Base-by-base conservation (phyloP, 2,888 invertebrate species). In the Ormyrus pomaceus region DNA sequence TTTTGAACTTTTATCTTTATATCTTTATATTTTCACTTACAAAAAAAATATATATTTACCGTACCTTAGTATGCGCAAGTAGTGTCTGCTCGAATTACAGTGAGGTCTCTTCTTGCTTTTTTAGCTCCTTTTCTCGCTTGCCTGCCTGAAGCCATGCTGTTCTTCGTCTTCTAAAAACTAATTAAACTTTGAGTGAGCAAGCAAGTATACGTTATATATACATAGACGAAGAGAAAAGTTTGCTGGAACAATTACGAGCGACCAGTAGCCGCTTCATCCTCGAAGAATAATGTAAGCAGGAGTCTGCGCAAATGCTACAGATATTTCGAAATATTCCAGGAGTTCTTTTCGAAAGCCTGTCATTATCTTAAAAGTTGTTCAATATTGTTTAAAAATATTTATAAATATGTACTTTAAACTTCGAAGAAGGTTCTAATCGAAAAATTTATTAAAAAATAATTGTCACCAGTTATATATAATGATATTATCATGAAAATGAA, bases 151-250 rank as follows among this genome's bases (percentile, higher is more conserved):
- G 78, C 74, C 48, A 5, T 46, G 69, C 66, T 58, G 61, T 56
- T 55, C 75, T 73, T 70, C 61, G 85, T 86, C 84, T 88, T 88
- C 89, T 87, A 88, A 89, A 90, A 90, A 90, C 88, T 90, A 90
- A 90, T 90, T 90, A 90, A 90, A 90, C 89, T 90, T 90, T 87
- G 85, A 86, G 86, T 84, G 61, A 77, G 46, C 11, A 10, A 66
- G 56, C 69, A 10, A 45, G 10, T 53, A 13, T 45, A 13, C 53
- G n/a, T 50, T 71, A 53, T 59, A 71, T 48, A 64, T 46, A 77
- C 46, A 50, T 9, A 9, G 34, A 9, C 13, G n/a, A 75, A 8
- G 34, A 61, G 61, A 55, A 77, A 80, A 75, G 77, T 80, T 80
- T 77, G 77, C 69, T 46, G 51, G 68, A 58, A 69, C 59, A 68